Conservation (phyloP, 2,888 invertebrate genomes). For the Orthonychiurus folsomi region DNA sequence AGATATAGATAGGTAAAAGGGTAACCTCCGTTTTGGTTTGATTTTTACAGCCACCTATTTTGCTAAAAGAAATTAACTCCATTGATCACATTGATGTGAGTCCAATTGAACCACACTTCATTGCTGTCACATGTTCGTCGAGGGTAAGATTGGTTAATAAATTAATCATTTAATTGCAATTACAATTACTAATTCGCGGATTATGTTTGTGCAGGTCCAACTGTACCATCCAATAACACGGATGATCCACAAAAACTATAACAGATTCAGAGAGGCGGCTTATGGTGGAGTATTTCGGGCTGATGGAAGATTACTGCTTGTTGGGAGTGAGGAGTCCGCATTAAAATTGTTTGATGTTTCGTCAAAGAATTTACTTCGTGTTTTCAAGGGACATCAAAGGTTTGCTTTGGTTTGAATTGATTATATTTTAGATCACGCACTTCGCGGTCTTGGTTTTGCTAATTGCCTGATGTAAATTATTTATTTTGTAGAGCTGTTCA, state of each 20-base stretch:
- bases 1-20: no score
- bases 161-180: background rate
- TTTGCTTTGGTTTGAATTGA: background rate
- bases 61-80: conserved; percentile 84
- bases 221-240: conserved; percentile 80
- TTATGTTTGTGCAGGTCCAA: conserved; percentile 46
- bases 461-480: background rate
- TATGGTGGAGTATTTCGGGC: conserved; percentile 74
- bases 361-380: conserved; percentile 68
- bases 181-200: background rate
- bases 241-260: conserved; percentile 68
- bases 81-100: conserved; percentile 87
- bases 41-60: conserved; percentile 61
- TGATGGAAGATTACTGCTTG: conserved; percentile 73
- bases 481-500: conserved; percentile 58
- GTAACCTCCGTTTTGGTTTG: conserved; percentile 21
- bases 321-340: conserved; percentile 80
- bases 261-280: conserved; percentile 70
- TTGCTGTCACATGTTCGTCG: conserved; percentile 87
- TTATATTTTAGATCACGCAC: background rate
- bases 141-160: conserved; percentile 51
- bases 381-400: conserved; percentile 70
- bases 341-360: conserved; percentile 82
- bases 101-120: conserved; percentile 76
- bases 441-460: no score